Percentiles rank a stretch among this genome's conserved stretches.
Conservation (phyloP, 2,797 vertebrate species). For the Spea hammondii region DNA sequence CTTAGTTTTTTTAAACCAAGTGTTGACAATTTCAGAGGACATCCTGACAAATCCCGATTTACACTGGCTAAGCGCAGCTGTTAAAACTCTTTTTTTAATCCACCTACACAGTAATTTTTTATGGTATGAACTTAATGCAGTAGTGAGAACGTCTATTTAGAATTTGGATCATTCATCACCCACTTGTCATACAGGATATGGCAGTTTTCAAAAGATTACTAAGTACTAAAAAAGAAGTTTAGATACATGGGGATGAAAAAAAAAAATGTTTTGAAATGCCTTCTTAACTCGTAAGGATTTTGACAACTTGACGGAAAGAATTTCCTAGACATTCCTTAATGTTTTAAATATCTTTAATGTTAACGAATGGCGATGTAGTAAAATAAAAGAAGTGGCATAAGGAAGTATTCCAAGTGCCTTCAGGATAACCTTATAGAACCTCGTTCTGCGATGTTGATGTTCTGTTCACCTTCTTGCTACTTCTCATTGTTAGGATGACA, state of each 20-base stretch:
- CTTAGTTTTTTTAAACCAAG: conserved; percentile 14
- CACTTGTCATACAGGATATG: conserved; percentile 41
- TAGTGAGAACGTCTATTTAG: conserved; percentile 56
- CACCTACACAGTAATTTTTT: conserved; percentile 61
- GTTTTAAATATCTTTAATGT: neutral
- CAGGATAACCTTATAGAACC: too few species aligned
- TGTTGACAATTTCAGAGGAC: conserved; percentile 32
- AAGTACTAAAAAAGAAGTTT: neutral
- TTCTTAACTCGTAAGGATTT: neutral
- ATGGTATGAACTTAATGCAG: conserved; percentile 51
- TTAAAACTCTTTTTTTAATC: conserved; percentile 61
- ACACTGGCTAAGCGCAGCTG: conserved; percentile 59
- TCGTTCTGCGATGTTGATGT: too few species aligned
- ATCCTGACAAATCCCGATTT: conserved; percentile 29
- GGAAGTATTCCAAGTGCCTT: too few species aligned
- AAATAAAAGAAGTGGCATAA: too few species aligned
- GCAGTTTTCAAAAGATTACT: conserved; percentile 17
- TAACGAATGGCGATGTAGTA: too few species aligned
- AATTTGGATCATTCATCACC: conserved; percentile 63
- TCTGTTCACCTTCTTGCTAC: too few species aligned
- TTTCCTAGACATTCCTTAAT: conserved; percentile 3
- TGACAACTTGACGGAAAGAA: conserved; percentile 18
- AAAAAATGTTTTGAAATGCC: neutral
- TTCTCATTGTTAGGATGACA: too few species aligned
- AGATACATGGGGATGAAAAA: neutral